Base-by-base conservation (phyloP, 2,113 vertebrate genomes). In the Hippolais icterina region DNA sequence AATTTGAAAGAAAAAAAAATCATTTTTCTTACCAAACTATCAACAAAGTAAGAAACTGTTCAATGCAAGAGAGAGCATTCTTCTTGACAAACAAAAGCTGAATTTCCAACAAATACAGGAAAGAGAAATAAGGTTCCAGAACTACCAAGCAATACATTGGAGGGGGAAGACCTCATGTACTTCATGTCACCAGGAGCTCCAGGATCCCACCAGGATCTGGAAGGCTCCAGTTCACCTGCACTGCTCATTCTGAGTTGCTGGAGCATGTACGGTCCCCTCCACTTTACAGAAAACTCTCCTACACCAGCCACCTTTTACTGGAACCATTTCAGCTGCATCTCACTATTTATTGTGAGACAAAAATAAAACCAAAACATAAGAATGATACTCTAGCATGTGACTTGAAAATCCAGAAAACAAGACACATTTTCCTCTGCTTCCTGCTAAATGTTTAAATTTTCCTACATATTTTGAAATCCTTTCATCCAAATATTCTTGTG, bases 351-450 rank as follows among this genome's bases (percentile, higher is more conserved):
- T 61, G 12, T 15, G 49, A 65, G 19, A 8, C 1, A 5, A 29
- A 6, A 46, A 23, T 7, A 18, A 5, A 6, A 11, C 44, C 7
- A 27, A 63, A 63, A 47, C 18, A 11, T 12, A 42, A 27, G 16
- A 47, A 52, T 15, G 5, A 25, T 46, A 12, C 2, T n/a, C 12
- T 10, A 25, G 10, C 25, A 64, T 0, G 1, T 4, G 11, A 37
- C 13, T 68, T 47, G 6, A 88, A 82, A 80, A 72, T 85, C 44
- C 41, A 52, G n/a, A 47, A 60, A 66, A 63, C 1, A 22, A 52
- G 11, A 4, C 8, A 17, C 5, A 19, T 66, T 46, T 47, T 17
- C 14, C 24, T 41, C 44, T 76, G 23, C 21, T 77, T 68, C 12
- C 63, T 68, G 24, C 29, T 24, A 37, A 80, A 92, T 54, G 3